Conservation (phyloP, 1,140 invertebrate species). For the Delia radicum region DNA sequence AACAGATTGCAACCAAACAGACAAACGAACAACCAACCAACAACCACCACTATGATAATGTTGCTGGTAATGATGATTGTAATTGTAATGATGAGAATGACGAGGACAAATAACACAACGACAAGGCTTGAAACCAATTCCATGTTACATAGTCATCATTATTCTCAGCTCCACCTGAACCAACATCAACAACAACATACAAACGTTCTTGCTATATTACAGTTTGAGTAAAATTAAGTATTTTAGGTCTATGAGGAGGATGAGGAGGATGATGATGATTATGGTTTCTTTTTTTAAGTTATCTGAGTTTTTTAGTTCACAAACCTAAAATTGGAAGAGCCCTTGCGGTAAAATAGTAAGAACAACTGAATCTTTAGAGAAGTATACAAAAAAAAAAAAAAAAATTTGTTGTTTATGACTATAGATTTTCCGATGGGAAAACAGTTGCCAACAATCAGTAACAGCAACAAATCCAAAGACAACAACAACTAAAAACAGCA, state of each 20-base stretch:
- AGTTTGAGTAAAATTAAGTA: neutral
- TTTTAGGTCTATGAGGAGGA: neutral
- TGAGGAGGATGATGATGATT: neutral
- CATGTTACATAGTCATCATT: neutral
- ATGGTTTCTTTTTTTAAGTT: neutral
- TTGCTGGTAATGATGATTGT: neutral
- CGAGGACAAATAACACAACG: constrained; percentile 18
- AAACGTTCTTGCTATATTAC: neutral
- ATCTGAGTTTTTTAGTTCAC: neutral
- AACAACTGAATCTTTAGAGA: neutral
- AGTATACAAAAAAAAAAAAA: neutral
- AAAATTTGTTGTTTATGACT: constrained; percentile 27
- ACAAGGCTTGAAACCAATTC: neutral
- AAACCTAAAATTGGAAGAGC: constrained; percentile 2
- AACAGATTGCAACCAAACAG: neutral
- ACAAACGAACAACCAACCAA: neutral
- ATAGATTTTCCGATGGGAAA: constrained; percentile 32
- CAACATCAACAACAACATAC: neutral
- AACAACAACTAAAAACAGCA: constrained; percentile 17
- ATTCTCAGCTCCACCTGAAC: neutral
- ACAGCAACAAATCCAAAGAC: constrained; percentile 21
- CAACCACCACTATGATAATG: neutral
- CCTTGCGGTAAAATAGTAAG: constrained; percentile 12
- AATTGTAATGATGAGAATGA: neutral
- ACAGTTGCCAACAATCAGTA: constrained; percentile 19